Base-by-base conservation (phyloP, 2,797 vertebrate genomes). In the Hippocampus kuda region DNA sequence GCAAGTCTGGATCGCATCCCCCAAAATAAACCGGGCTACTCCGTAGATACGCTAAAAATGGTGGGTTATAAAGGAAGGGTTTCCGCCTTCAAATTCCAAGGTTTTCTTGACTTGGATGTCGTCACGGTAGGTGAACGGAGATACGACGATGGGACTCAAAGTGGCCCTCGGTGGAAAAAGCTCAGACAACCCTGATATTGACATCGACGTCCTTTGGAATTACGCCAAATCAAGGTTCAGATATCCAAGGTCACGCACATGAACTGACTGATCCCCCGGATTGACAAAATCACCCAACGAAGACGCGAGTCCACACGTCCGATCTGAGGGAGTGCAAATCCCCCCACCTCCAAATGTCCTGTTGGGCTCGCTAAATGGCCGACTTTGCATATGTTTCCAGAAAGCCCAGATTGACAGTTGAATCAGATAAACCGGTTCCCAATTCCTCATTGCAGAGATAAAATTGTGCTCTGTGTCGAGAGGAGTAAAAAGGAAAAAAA, bases 361-460 rank as follows among this genome's bases (percentile, higher is more conserved):
- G 78, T 84, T 72, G 78, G 80, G 77, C 75, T 68, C 30, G 81
- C 77, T 80, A 72, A 83, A 84, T 49, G 74, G 83, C 63, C 16
- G 42, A 34, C 68, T 73, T 18, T 38, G 67, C 66, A 65, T 62
- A 49, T 15, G 66, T 71, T 46, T 44, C 15, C 24, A 24, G 16
- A 69, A 75, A 82, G 81, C 74, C 78, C 84, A 70, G 70, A 83
- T 77, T 59, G 76, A 71, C 70, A 72, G 78, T 70, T 70, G 61
- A 80, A 86, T 88, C 85, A 84, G 85, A 88, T 88, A 84, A 90
- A 83, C 74, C 62, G 68, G 81, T 82, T 84, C 79, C 83, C 84
- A 83, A 87, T 89, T 82, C 75, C 71, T 85, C 86, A 81, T 77
- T 83, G 86, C 82, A 78, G 66, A 84, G 82, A 84, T 83, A 87